Evolutionary conservation across 2,888 invertebrate species (phyloP), one percentile per base, ranked within the genome.

Genomic region (Eupithecia exiguata): DNA sequence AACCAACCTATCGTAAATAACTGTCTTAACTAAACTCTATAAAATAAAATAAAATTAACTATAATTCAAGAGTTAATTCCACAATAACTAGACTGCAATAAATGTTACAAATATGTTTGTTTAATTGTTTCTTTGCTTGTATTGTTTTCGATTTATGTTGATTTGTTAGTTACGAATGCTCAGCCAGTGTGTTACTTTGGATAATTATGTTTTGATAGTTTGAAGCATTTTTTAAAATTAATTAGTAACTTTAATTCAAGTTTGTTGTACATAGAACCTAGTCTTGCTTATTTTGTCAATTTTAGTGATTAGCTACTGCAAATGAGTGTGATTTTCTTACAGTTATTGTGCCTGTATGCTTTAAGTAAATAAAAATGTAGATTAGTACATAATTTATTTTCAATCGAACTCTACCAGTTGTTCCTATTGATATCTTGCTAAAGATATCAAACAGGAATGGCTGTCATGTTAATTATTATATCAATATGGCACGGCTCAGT

Each of bases 1-100:
- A 78, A 76, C 76, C 49, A 35, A 68, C 61, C 69, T 46, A 63
- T 65, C 70, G 61, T 74, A 76, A 73, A 70, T 70, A 58, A 58
- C 25, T 58, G 25, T 58, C 25, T 58, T 12, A 25, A 5, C 25
- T 58, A 67, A 74, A 70, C 18, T 38, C 30, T 35, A 62, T 69
- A 66, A 73, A 72, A 68, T 25, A 6, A 69, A 70, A 75, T 66
- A 36, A 25, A 76, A 72, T 36, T 66, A 58, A 61, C 66, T 46
- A 73, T 35, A 73, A 70, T n/a, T 66, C n/a, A 53, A 21, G 21
- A 21, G 9, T 10, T 53, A 53, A 53, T 21, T 38, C 46, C 38
- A 43, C 21, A 53, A 14, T 36, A 70, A 53, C 21, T 46, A 36
- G 21, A 49, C 36, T 58, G 36, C 38, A 18, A 38, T 43, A 38